Evolutionary conservation across 2,113 vertebrate species (phyloP), one percentile per base, ranked within the genome.

Genomic region (Peromyscus polionotus): DNA sequence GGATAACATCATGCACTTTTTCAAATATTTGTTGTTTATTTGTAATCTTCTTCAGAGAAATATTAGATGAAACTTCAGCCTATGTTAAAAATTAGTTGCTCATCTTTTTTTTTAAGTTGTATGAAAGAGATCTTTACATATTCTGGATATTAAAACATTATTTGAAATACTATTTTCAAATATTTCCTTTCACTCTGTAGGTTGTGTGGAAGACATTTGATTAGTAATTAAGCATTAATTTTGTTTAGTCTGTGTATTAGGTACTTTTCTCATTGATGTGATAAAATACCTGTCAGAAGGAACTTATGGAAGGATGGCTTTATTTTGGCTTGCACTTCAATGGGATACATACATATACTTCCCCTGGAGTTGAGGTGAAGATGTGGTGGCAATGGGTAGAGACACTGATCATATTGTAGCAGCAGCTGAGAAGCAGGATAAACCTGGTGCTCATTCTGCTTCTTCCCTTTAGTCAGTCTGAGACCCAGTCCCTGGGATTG

Each of bases 161-260:
- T 89, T 14, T 22, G 10, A 75, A 86, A 80, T 31, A 48, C 33
- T 45, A 67, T 67, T 95, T 94, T 33, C 36, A 94, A 39, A 77
- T 88, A 76, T 83, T 95, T 91, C 87, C 20, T 51, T 87, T n/a
- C 1, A 79, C 84, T 79, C 31, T 95, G 5, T 92, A 73, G 14
- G 3, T 45, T 86, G 39, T 90, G 9, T 22, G 13, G 28, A 93
- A 80, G 28, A 65, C 7, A 80, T 84, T 57, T 85, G 45, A 86
- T 61, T 88, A 81, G 4, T 36, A 73, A 73, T 79, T 54, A 54
- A 54, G 7, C 28, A 68, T 84, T 63, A 14, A 48, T 91, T 76
- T 94, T 67, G 54, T 75, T 88, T 75, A 39, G 31, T 87, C 14
- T 22, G n/a, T n/a, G 54, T 48, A 14, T 79, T 79, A 79, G 48